phyloP scores from a whole-genome alignment of 2,113 vertebrate species.

The Calcarius ornatus region DNA sequence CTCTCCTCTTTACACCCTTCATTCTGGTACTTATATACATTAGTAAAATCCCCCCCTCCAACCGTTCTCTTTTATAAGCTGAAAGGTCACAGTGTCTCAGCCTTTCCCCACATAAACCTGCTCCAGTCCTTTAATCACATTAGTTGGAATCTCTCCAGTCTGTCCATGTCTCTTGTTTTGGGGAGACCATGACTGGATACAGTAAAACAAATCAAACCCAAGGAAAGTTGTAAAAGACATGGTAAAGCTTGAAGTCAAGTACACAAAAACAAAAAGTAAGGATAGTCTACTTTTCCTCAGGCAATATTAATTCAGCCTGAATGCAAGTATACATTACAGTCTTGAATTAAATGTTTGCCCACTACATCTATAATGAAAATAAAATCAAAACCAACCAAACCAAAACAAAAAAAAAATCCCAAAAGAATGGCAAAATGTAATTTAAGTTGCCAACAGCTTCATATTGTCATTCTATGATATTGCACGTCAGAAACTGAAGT shows the following conservation, averaged over 20 bases:
- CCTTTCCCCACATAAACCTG: background rate
- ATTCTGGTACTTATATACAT: background rate
- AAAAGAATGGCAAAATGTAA: background rate
- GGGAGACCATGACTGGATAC: background rate
- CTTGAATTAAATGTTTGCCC: background rate
- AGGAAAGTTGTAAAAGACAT: background rate
- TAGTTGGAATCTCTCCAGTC: background rate
- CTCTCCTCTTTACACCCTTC: background rate
- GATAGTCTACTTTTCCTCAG: background rate
- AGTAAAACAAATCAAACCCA: background rate
- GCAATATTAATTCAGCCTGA: background rate
- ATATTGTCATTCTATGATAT: background rate
- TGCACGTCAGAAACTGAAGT: background rate
- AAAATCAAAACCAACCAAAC: rapidly evolving
- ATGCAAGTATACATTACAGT: background rate
- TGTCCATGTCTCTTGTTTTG: background rate
- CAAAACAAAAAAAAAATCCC: rapidly evolving
- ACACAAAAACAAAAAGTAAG: background rate
- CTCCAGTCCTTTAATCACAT: background rate
- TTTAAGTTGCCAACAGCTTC: background rate
- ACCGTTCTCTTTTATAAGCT: background rate
- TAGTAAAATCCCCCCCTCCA: rapidly evolving
- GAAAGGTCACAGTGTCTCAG: background rate
- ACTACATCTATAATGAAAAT: background rate
- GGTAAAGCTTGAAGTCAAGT: background rate